phyloP scores from a whole-genome alignment of 2,797 vertebrate species.

The Rhinella marina region DNA sequence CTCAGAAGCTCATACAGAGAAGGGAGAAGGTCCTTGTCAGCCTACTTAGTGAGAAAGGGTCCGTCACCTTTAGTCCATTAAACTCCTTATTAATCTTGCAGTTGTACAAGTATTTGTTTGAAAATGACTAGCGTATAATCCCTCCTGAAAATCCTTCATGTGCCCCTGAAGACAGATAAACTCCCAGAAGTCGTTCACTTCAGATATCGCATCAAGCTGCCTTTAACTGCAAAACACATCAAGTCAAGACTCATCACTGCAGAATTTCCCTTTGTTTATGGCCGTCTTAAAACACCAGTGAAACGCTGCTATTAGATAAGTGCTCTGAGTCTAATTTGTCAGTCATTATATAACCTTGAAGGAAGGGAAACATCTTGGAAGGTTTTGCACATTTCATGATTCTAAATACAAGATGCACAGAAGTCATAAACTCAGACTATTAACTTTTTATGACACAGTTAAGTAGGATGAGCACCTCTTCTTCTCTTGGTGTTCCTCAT shows the following conservation, averaged over 20 bases:
- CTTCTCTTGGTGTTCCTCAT: conserved; percentile 11
- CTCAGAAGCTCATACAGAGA: neutral
- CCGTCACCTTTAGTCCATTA: neutral
- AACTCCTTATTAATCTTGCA: conserved; percentile 25
- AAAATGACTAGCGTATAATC: conserved; percentile 4
- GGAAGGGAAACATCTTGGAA: conserved; percentile 31
- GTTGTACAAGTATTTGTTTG: conserved; percentile 34
- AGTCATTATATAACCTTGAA: conserved; percentile 47
- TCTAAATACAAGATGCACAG: conserved; percentile 28
- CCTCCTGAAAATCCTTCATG: conserved; percentile 31
- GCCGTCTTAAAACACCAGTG: conserved; percentile 38
- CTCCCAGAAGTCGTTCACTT: conserved; percentile 33
- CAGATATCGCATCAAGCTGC: conserved; percentile 17
- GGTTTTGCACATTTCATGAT: conserved; percentile 33
- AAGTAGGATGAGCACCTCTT: conserved; percentile 17
- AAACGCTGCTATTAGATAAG: conserved; percentile 46
- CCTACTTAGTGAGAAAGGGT: neutral
- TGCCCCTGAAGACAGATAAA: conserved; percentile 32
- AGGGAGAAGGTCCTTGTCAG: conserved; percentile 11
- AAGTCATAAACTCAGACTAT: conserved; percentile 22
- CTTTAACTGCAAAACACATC: conserved; percentile 35
- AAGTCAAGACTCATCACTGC: conserved; percentile 24
- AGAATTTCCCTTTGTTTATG: conserved; percentile 44
- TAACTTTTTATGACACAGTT: conserved; percentile 28
- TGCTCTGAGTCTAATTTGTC: conserved; percentile 34